phyloP scores from a whole-genome alignment of 1,140 invertebrate species.

The Drosophila teissieri region DNA sequence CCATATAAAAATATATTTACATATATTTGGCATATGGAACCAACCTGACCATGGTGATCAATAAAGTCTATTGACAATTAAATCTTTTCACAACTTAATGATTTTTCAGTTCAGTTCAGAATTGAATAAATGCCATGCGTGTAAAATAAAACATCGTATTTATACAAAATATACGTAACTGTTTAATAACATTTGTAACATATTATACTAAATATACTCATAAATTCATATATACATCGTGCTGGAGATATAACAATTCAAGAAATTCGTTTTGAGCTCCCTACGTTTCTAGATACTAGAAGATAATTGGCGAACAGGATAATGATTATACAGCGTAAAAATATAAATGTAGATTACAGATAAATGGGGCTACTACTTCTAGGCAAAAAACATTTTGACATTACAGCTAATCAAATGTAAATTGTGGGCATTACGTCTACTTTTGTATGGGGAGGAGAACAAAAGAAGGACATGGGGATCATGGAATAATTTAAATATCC shows the following conservation, averaged over 20 bases:
- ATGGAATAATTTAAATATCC: conserved; percentile 52
- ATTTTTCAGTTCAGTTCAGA: neutral
- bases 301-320: conserved; percentile 36
- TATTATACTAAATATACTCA: conserved; percentile 21
- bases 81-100: neutral
- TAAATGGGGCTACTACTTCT: conserved; percentile 35
- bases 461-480: neutral
- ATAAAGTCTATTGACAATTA: too few species aligned
- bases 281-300: conserved; percentile 74
- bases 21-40: too few species aligned
- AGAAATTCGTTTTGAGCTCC: conserved; percentile 38
- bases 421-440: neutral
- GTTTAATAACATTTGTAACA: conserved; percentile 33
- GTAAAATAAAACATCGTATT: neutral
- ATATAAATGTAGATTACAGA: conserved; percentile 15
- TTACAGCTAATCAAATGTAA: conserved; percentile 20
- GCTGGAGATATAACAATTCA: conserved; percentile 18
- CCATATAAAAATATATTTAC: too few species aligned
- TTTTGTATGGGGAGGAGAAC: neutral
- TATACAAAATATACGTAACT: conserved; percentile 21
- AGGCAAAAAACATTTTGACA: conserved; percentile 3
- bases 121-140: neutral
- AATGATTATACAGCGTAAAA: conserved; percentile 13
- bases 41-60: too few species aligned
- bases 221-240: conserved; percentile 15